Conservation (phyloP, 2,888 invertebrate species). For the Amblyjoppa proteus region DNA sequence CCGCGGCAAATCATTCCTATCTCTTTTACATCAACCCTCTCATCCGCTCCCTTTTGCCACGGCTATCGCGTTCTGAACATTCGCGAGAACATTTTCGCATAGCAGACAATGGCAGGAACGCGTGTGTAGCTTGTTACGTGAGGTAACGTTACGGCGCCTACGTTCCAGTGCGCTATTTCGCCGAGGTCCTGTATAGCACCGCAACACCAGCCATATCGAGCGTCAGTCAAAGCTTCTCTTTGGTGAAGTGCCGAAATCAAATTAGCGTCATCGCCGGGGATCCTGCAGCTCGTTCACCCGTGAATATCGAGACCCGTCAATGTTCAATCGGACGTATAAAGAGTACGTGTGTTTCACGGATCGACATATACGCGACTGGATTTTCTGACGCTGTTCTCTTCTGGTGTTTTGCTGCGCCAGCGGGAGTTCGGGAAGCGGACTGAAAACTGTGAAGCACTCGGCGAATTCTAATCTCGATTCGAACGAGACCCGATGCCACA, state of each 20-base stretch:
- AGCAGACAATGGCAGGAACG: constrained; percentile 5
- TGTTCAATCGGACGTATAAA: constrained; percentile 27
- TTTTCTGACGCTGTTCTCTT: constrained; percentile 2
- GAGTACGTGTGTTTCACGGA: constrained; percentile 7
- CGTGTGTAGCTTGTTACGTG: constrained; percentile 34
- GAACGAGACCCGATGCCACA: neutral
- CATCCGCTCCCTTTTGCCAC: constrained; percentile 12
- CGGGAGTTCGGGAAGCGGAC: constrained; percentile 4
- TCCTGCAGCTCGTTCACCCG: constrained; percentile 66
- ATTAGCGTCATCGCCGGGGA: constrained; percentile 69
- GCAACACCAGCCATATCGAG: constrained; percentile 36
- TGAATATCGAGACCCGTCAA: constrained; percentile 63
- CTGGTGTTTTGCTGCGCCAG: constrained; percentile 30
- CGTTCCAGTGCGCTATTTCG: constrained; percentile 5
- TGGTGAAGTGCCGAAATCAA: constrained; percentile 67
- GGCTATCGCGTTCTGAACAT: constrained; percentile 44
- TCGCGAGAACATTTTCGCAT: constrained; percentile 35
- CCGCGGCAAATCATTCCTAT: constrained; percentile 17
- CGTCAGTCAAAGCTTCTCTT: constrained; percentile 68
- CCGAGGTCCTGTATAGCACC: constrained; percentile 15
- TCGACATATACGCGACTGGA: constrained; percentile 26
- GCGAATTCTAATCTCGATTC: constrained; percentile 18
- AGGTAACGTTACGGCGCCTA: constrained; percentile 1
- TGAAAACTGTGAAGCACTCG: neutral
- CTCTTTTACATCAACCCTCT: constrained; percentile 19